phyloP scores from a whole-genome alignment of 1,140 invertebrate species.

The Stenopsyche tienmushanensis region DNA sequence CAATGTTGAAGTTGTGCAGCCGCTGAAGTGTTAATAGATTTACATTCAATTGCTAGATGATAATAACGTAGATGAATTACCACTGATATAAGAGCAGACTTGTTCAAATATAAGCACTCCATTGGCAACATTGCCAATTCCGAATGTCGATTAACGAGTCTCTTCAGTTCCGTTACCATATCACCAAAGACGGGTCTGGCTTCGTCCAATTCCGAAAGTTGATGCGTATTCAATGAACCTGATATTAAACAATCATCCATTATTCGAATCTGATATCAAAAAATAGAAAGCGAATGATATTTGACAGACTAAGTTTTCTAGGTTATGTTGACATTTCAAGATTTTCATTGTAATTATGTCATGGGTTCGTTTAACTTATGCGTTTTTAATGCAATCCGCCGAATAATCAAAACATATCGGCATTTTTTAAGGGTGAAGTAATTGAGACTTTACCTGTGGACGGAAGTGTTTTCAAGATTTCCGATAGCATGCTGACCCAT shows the following conservation, averaged over 20 bases:
- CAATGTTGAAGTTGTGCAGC: too few species aligned
- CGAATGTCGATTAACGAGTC: slow-evolving; percentile 82
- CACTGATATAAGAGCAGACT: slow-evolving; percentile 84
- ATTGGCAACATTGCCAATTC: slow-evolving; percentile 87
- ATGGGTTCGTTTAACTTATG: neutral
- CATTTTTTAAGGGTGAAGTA: neutral
- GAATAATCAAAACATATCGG: too few species aligned
- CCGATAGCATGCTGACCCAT: slow-evolving; percentile 95
- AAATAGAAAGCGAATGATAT: too few species aligned
- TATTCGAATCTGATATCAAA: too few species aligned
- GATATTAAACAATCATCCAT: neutral
- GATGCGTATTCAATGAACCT: slow-evolving; percentile 34
- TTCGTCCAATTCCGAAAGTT: slow-evolving; percentile 73
- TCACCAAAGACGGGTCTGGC: slow-evolving; percentile 88
- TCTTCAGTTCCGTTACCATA: slow-evolving; percentile 82
- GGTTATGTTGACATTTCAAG: too few species aligned
- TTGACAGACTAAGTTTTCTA: too few species aligned
- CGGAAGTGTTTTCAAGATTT: slow-evolving; percentile 92
- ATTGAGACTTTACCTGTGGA: slow-evolving; percentile 65
- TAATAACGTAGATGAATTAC: too few species aligned
- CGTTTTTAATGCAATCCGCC: neutral
- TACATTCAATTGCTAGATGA: too few species aligned
- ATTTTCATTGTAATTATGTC: too few species aligned
- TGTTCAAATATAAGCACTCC: slow-evolving; percentile 96
- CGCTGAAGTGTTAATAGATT: too few species aligned